Evolutionary conservation across 2,888 invertebrate genomes (phyloP).

Genomic region (Spilosoma lubricipeda): DNA sequence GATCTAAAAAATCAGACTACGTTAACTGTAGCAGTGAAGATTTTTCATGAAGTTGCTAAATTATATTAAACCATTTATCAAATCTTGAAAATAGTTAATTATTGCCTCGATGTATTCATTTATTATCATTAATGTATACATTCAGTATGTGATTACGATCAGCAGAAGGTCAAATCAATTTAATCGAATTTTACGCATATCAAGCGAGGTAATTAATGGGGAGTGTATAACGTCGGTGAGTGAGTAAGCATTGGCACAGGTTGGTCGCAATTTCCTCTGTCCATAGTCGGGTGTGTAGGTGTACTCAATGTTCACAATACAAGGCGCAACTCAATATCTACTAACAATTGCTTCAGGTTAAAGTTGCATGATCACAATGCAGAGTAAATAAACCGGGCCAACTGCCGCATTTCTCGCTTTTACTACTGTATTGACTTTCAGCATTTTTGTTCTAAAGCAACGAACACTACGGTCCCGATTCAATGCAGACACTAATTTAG

Average conservation of each 20-base stretch:
- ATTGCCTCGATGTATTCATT: neutral
- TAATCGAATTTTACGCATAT: constrained; percentile 8
- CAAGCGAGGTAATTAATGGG: constrained; percentile 36
- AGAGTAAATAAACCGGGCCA: constrained; percentile 72
- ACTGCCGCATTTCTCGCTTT: constrained; percentile 64
- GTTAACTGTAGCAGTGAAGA: neutral
- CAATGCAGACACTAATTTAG: constrained; percentile 50
- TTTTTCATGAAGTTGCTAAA: neutral
- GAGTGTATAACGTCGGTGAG: constrained; percentile 55
- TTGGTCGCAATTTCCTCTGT: constrained; percentile 78
- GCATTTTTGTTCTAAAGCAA: constrained; percentile 59
- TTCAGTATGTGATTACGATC: constrained; percentile 1
- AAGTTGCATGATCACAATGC: constrained; percentile 80
- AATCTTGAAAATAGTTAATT: neutral
- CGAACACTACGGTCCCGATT: constrained; percentile 41
- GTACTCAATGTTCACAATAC: constrained; percentile 60
- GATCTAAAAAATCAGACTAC: neutral
- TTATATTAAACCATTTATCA: neutral
- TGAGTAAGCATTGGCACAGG: constrained; percentile 74
- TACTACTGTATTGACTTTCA: constrained; percentile 69
- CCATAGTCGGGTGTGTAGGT: constrained; percentile 43
- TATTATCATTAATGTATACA: constrained; percentile 4
- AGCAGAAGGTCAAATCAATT: constrained; percentile 15
- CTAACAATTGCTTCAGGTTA: constrained; percentile 75
- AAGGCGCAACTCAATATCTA: constrained; percentile 70